Base-by-base conservation (phyloP, 2,113 vertebrate genomes). In the Colossoma macropomum region DNA sequence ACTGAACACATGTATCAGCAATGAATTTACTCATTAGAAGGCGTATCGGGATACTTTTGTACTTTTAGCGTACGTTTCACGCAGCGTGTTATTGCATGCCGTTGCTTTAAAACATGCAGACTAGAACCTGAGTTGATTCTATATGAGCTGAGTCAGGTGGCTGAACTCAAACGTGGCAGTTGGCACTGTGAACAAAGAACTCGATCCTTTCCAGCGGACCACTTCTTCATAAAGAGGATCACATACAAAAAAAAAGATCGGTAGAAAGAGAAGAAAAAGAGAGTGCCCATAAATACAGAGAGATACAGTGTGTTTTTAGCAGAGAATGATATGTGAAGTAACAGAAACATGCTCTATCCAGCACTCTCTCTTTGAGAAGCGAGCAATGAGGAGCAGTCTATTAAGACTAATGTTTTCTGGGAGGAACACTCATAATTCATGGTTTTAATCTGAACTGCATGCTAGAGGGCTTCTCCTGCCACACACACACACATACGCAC, bases 351-450 rank as follows among this genome's bases (percentile, higher is more conserved):
- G 30, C 30, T 19, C 30, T 8, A 34, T 23, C 65, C 65, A 34
- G 19, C 62, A 28, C 27, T 4, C 60, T 60, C 21, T 28, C 60
- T 63, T 11, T 63, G 60, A 66, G 13, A 66, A 32, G 25, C 28
- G 12, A 65, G 65, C 19, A 16, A 68, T 32, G 30, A 34, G 65
- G 28, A 34, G 30, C 15, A 69, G 19, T n/a, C 19, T 69, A 34
- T 68, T 34, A 68, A 19, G 65, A 68, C 30, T 68, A 68, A 68
- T 69, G 66, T 38, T 17, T 68, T 28, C 30, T 38, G 66, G 32
- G 66, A 69, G 32, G 27, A 69, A 38, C 66, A 69, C 66, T 69
- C 66, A 32, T 68, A 68, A 68, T 68, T 32, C 15, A 68, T 68
- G 17, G 5, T 34, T 34, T 34, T 34, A 19, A 69, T 69, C 66